Evolutionary conservation across 2,113 vertebrate genomes (phyloP).

Genomic region (Triplophysa dalaica): DNA sequence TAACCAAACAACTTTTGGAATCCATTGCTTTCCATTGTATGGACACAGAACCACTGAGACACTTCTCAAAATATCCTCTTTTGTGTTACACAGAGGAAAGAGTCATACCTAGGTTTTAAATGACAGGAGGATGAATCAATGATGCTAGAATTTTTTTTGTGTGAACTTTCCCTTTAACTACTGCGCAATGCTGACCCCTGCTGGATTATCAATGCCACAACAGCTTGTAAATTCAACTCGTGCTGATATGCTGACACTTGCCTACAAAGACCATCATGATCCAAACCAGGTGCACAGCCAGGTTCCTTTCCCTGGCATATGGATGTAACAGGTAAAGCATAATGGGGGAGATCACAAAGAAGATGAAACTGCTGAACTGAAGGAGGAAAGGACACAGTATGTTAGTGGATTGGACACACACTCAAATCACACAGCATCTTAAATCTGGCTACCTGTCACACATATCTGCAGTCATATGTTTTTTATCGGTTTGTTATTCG

Average conservation of each 20-base stretch:
- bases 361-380: constrained; percentile 91
- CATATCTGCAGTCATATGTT: not conserved
- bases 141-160: too few relatives aligned
- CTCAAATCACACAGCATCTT: not conserved
- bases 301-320: constrained; percentile 77
- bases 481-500: not conserved
- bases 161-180: too few relatives aligned
- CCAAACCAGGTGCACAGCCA: constrained; percentile 73
- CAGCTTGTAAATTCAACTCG: not conserved
- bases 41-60: too few relatives aligned
- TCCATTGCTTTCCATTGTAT: too few relatives aligned
- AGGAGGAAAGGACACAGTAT: not conserved
- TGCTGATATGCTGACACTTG: constrained; percentile 62
- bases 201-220: constrained; percentile 1
- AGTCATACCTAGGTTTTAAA: too few relatives aligned
- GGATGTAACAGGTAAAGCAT: constrained; percentile 86
- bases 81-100: too few relatives aligned
- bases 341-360: constrained; percentile 83
- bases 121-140: too few relatives aligned
- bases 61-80: too few relatives aligned
- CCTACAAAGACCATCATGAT: constrained; percentile 83
- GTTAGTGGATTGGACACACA: not conserved
- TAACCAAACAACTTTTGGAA: too few relatives aligned
- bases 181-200: constrained; percentile 2
- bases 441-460: not conserved